Conservation (phyloP, 2,113 vertebrate genomes). For the Erythrocercus mccallii region DNA sequence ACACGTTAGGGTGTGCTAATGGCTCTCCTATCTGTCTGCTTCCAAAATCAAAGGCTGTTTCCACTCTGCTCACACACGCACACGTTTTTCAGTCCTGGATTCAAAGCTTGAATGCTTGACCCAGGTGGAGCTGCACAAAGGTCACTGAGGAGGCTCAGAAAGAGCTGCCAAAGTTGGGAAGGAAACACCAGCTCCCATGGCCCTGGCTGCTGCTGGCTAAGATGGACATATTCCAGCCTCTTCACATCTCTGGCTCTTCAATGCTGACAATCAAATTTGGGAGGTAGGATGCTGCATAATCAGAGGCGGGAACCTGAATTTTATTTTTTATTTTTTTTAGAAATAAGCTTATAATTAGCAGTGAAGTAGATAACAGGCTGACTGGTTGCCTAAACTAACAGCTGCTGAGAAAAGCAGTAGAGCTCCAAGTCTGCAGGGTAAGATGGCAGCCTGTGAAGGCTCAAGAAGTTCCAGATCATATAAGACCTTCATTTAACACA, state of each 20-base stretch:
- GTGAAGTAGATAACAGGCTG: not conserved
- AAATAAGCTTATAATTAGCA: not conserved
- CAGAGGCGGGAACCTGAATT: not conserved
- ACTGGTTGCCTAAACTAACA: not conserved
- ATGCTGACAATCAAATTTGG: not conserved
- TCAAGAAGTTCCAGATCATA: not conserved
- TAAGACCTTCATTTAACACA: not conserved
- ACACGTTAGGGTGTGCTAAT: rapidly evolving
- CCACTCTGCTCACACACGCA: not conserved
- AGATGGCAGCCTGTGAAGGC: not conserved
- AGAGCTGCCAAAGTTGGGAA: not conserved
- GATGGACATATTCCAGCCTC: not conserved
- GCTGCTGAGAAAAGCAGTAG: not conserved
- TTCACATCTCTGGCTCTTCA: not conserved
- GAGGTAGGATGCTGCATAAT: not conserved
- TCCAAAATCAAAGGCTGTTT: not conserved
- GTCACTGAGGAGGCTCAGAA: not conserved
- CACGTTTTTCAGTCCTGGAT: not conserved
- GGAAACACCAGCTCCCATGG: not conserved
- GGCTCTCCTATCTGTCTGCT: not conserved
- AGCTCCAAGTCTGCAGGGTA: not conserved
- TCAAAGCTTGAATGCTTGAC: not conserved
- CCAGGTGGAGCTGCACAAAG: not conserved
- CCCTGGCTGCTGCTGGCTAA: not conserved
- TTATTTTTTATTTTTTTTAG: not conserved